These are phyloP conservation scores for Patella depressa DNA, from an alignment of 2,888 invertebrate genomes.

Conservation along the genomic window DNA sequence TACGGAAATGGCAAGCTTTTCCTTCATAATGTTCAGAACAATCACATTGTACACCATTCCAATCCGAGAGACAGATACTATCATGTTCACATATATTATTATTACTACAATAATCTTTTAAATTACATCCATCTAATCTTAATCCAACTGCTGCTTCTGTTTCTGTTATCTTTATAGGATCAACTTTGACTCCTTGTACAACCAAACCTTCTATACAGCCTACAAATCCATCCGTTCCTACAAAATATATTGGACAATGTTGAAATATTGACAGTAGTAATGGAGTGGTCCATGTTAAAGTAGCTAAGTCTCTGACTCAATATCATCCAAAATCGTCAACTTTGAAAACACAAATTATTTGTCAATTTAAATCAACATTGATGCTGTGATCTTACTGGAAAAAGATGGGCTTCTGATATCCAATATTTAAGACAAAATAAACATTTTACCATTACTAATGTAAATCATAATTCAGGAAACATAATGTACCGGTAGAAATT, in stretches of 20 bases:
- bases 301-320: too few species aligned
- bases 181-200: slow-evolving; percentile 59
- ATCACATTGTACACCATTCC: slow-evolving; percentile 87
- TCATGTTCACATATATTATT: slow-evolving; percentile 83
- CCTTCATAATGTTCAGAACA: slow-evolving; percentile 92
- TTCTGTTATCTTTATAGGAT: slow-evolving; percentile 65
- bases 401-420: too few species aligned
- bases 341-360: too few species aligned
- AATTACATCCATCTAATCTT: slow-evolving; percentile 64
- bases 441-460: background rate
- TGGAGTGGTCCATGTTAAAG: background rate
- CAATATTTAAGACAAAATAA: too few species aligned
- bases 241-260: slow-evolving; percentile 4
- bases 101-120: slow-evolving; percentile 59
- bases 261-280: background rate
- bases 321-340: too few species aligned
- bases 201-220: slow-evolving; percentile 69
- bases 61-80: slow-evolving; percentile 89
- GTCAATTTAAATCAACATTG: too few species aligned
- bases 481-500: background rate
- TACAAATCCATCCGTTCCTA: slow-evolving; percentile 64
- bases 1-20: slow-evolving; percentile 91
- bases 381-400: too few species aligned
- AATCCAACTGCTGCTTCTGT: slow-evolving; percentile 57
- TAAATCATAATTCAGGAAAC: background rate